These are phyloP conservation scores for Scyliorhinus canicula DNA, from an alignment of 2,797 vertebrate species.

Conservation along the genomic window DNA sequence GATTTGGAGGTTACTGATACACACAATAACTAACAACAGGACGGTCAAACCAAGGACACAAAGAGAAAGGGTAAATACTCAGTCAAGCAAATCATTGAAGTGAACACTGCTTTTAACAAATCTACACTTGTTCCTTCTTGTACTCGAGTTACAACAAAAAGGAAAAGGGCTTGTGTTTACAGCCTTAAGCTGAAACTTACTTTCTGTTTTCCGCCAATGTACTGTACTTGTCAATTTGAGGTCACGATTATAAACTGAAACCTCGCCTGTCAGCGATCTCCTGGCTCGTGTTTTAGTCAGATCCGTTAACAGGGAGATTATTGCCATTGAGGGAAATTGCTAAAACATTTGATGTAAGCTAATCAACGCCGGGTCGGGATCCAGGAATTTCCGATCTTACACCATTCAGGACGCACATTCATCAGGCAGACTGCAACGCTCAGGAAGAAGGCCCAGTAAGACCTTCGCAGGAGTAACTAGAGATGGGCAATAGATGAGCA, in stretches of 20 bases:
- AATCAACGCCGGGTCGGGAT: background rate
- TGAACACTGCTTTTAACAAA: conserved; percentile 12
- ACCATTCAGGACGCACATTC: background rate
- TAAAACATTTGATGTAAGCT: background rate
- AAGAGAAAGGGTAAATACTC: conserved; percentile 34
- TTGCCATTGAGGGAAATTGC: background rate
- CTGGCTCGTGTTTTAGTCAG: background rate
- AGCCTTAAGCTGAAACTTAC: background rate
- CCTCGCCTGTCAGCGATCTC: background rate
- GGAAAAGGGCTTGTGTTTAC: conserved; percentile 18
- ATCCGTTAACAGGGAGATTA: background rate
- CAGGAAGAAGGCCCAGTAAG: background rate
- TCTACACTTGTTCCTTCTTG: conserved; percentile 15
- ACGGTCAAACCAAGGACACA: background rate
- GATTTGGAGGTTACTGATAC: conserved; percentile 22
- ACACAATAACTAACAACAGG: background rate
- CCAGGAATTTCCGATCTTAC: background rate
- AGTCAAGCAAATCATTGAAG: background rate
- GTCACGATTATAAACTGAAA: background rate
- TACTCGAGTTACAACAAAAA: conserved; percentile 14
- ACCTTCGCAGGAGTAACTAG: background rate
- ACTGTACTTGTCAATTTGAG: background rate
- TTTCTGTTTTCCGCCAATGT: background rate
- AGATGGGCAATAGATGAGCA: background rate
- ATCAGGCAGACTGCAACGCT: background rate